phyloP scores from a whole-genome alignment of 2,797 vertebrate genomes.

The Crenuchus spilurus region DNA sequence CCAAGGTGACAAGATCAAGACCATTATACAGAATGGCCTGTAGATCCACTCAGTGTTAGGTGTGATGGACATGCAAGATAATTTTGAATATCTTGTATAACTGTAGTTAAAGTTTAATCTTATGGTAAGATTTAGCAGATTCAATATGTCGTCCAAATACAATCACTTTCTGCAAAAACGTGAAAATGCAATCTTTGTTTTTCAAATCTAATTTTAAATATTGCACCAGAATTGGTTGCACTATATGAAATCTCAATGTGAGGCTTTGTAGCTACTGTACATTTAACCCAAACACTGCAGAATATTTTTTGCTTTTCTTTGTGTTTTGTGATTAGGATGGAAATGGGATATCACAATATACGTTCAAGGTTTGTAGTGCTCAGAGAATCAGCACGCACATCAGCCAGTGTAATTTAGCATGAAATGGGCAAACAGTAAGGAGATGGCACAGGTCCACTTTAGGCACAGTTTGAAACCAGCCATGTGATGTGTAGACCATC shows the following conservation, averaged over 20 bases:
- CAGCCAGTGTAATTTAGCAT: slow-evolving; percentile 54
- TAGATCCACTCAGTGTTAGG: not conserved
- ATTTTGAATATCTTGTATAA: not conserved
- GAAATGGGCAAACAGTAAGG: slow-evolving; percentile 63
- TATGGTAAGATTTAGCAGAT: too few species aligned
- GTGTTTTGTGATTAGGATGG: slow-evolving; percentile 15
- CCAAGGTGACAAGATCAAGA: not conserved
- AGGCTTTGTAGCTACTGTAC: not conserved
- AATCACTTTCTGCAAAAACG: not conserved
- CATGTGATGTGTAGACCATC: slow-evolving; percentile 41
- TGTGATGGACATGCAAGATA: not conserved
- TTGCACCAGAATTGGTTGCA: not conserved
- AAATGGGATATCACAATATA: slow-evolving; percentile 42
- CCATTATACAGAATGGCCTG: not conserved
- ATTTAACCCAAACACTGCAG: not conserved
- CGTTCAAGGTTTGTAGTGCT: slow-evolving; percentile 33
- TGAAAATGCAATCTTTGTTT: not conserved
- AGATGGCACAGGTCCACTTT: slow-evolving; percentile 60
- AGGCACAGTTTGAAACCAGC: slow-evolving; percentile 43
- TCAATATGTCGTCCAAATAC: not conserved
- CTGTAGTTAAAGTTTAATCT: not conserved
- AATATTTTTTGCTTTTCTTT: slow-evolving; percentile 27
- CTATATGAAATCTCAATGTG: not conserved
- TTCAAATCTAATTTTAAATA: not conserved
- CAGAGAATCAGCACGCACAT: slow-evolving; percentile 32